Base-by-base conservation (phyloP, 2,113 vertebrate genomes). In the Hirundichthys speculiger region DNA sequence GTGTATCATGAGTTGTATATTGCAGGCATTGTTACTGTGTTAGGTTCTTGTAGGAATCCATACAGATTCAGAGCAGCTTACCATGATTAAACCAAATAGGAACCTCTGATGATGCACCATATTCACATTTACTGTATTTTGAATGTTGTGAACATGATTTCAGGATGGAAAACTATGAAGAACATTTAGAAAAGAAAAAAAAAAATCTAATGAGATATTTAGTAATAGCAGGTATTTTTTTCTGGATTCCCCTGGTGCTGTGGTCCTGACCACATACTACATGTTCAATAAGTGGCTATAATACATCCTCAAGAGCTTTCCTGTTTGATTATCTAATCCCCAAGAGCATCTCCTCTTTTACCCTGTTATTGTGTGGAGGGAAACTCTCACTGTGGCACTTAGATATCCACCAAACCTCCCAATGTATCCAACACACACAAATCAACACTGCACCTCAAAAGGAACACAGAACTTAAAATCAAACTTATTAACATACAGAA, bases 371-470 rank as follows among this genome's bases (percentile, higher is more conserved):
- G 47, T 75, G 69, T 73, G 54, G 73, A 73, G 81, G 79, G 82
- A 82, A 34, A 68, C 69, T 62, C 75, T 79, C 74, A 79, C 75
- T 7, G 71, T 88, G 85, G 86, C 86, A 90, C 85, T 88, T 91
- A 67, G 75, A 75, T 70, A 58, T 80, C 80, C 79, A 70, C 67
- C 67, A 49, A 75, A 61, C 51, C 58, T 76, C 79, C 80, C 50
- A 54, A 65, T 63, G 74, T 66, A 52, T 74, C 69, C 27, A 54
- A 82, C 69, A 82, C 63, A 72, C 79, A 82, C 55, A 74, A 75
- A 76, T 75, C 77, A 78, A 83, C 75, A 86, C 68, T 59, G 70
- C 64, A 82, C 77, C 75, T 55, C 78, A 66, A 61, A 22, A 69
- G 2, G 25, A 34, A 59, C 63, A 69, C 1, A 58, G 18, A 69